Evolutionary conservation across 2,113 vertebrate genomes (phyloP).

Genomic region (Cyprinus carpio): DNA sequence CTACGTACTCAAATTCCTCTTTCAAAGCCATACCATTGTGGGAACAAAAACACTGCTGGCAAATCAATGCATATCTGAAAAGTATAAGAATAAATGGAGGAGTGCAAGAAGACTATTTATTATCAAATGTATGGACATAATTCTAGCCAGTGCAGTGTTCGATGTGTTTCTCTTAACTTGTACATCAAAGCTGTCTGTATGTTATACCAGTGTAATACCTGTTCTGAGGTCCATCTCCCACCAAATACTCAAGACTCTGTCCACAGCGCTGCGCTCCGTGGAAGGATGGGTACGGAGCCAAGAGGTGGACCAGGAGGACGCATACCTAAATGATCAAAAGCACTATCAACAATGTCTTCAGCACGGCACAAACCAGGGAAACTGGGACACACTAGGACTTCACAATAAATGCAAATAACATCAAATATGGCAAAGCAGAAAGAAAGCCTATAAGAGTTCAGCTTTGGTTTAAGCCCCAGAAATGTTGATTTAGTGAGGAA

Average conservation of each 20-base stretch:
- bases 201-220: slow-evolving; percentile 74
- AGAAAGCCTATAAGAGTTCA: background rate
- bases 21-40: slow-evolving; percentile 99
- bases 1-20: slow-evolving; percentile 96
- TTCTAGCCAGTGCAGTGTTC: background rate
- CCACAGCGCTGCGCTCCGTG: slow-evolving; percentile 88
- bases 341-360: background rate
- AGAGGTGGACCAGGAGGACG: slow-evolving; percentile 95
- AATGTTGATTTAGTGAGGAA: background rate
- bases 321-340: slow-evolving; percentile 73
- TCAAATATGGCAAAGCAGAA: background rate
- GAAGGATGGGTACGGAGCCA: slow-evolving; percentile 89
- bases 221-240: slow-evolving; percentile 97
- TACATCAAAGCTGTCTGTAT: background rate
- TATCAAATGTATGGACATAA: background rate
- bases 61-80: slow-evolving; percentile 92
- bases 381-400: background rate
- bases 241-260: slow-evolving; percentile 94
- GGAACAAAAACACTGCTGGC: slow-evolving; percentile 97
- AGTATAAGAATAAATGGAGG: background rate
- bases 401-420: background rate
- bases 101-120: background rate
- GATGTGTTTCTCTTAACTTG: background rate
- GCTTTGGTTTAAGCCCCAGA: background rate
- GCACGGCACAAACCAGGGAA: background rate